phyloP scores from a whole-genome alignment of 2,888 invertebrate genomes.

The Thymelicus lineola region DNA sequence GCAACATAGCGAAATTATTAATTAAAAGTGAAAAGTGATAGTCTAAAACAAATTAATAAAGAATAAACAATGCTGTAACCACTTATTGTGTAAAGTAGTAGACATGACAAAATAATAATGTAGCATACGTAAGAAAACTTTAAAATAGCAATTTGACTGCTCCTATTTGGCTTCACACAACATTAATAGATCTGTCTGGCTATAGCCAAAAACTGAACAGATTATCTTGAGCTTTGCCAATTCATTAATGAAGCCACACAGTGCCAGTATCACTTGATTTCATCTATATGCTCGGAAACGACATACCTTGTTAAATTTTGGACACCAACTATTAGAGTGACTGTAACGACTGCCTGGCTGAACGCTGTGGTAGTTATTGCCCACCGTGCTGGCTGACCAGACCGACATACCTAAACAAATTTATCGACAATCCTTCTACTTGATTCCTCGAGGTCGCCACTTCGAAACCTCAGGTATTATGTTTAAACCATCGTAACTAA shows the following conservation, averaged over 20 bases:
- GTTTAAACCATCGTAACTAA: constrained; percentile 16
- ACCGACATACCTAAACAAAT: constrained; percentile 87
- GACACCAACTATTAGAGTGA: constrained; percentile 78
- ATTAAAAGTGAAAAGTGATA: background rate
- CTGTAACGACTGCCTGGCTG: constrained; percentile 74
- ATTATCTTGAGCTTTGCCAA: constrained; percentile 27
- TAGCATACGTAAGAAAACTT: constrained; percentile 10
- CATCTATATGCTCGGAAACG: constrained; percentile 36
- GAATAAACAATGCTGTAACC: background rate
- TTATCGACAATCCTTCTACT: constrained; percentile 74
- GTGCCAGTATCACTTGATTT: constrained; percentile 24
- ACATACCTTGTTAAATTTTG: constrained; percentile 80
- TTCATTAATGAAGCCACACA: constrained; percentile 37
- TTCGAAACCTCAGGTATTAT: constrained; percentile 33
- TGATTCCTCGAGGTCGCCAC: constrained; percentile 72
- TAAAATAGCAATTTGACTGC: constrained; percentile 30
- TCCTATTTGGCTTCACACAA: constrained; percentile 27
- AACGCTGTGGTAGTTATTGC: constrained; percentile 77
- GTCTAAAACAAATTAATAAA: background rate
- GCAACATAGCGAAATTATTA: background rate
- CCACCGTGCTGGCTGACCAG: constrained; percentile 89
- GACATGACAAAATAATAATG: constrained; percentile 1
- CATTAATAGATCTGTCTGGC: constrained; percentile 20
- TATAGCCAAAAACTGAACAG: constrained; percentile 21
- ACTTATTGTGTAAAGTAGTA: background rate